Evolutionary conservation across 2,888 invertebrate species (phyloP), one percentile per base, ranked within the genome.

Genomic region (Salpingus planirostris): DNA sequence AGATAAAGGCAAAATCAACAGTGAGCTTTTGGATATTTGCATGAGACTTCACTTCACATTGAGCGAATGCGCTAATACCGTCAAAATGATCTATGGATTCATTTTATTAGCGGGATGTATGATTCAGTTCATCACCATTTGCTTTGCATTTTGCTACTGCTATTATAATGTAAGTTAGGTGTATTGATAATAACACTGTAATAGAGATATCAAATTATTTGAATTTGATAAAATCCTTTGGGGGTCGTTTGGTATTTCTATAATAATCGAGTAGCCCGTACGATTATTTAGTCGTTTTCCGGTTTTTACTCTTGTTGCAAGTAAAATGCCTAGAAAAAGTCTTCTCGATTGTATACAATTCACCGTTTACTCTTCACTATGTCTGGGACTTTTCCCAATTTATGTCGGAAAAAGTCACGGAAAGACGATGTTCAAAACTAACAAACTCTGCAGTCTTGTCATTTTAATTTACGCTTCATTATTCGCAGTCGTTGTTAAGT

Each of bases 131-230:
- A 24, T 11, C 11, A 24, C 24, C 8, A 7, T 11, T 24, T 3
- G 11, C 2, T 24, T 24, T 24, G 24, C 24, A 10, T 24, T 24
- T 8, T 24, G 24, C 5, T 24, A 24, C 5, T 11, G n/a, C 11
- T 24, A 24, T 24, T 24, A 24, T 24, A 24, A 24, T 24, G 24
- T 24, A 11, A 24, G n/a, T n/a, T n/a, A n/a, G n/a, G n/a, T n/a
- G n/a, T n/a, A n/a, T n/a, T n/a, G n/a, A n/a, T n/a, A n/a, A n/a
- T n/a, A n/a, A n/a, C n/a, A n/a, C n/a, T n/a, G n/a, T n/a, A n/a
- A n/a, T n/a, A n/a, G n/a, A n/a, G n/a, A n/a, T n/a, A n/a, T n/a
- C n/a, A n/a, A n/a, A n/a, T n/a, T n/a, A n/a, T n/a, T n/a, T n/a
- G n/a, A n/a, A n/a, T n/a, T n/a, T n/a, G n/a, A n/a, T n/a, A n/a